These are phyloP conservation scores for Sturmia bella DNA, from an alignment of 2,888 invertebrate genomes.

Conservation along the genomic window DNA sequence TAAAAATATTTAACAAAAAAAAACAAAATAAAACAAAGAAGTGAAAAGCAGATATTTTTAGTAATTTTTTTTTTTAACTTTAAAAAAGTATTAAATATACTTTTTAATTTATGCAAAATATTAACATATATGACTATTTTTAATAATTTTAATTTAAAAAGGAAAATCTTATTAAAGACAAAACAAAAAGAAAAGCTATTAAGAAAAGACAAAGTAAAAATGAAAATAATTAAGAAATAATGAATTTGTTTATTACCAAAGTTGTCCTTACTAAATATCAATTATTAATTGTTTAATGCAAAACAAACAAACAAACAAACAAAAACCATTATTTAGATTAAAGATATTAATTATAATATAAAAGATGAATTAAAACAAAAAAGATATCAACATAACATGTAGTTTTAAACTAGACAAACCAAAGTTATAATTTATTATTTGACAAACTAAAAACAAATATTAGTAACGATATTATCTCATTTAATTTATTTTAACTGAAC, in stretches of 20 bases:
- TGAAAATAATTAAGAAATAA: constrained; percentile 56
- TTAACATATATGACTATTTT: constrained; percentile 45
- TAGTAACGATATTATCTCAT: constrained; percentile 6
- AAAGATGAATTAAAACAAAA: constrained; percentile 72
- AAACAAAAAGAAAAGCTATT: constrained; percentile 24
- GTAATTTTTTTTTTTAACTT: constrained; percentile 44
- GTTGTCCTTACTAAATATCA: constrained; percentile 80
- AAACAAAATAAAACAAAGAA: constrained; percentile 55
- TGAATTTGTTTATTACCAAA: constrained; percentile 77
- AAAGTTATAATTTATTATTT: constrained; percentile 75
- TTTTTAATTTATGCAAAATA: constrained; percentile 37
- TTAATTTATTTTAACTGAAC: constrained; percentile 33
- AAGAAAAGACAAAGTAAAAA: constrained; percentile 40
- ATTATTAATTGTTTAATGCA: constrained; percentile 70
- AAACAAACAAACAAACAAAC: constrained; percentile 65
- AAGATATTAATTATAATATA: constrained; percentile 66
- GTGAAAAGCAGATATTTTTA: constrained; percentile 61
- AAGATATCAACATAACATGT: constrained; percentile 63
- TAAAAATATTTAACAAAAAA: constrained; percentile 43
- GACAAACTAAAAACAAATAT: constrained; percentile 34
- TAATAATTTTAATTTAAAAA: constrained; percentile 33
- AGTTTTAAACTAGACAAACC: constrained; percentile 79
- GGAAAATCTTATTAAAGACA: constrained; percentile 11
- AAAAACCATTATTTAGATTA: constrained; percentile 55
- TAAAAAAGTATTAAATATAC: constrained; percentile 49